A percentile compares a stretch with the other conserved stretches of the same genome.
Conservation (phyloP, 2,113 vertebrate genomes). For the Strigops habroptila region DNA sequence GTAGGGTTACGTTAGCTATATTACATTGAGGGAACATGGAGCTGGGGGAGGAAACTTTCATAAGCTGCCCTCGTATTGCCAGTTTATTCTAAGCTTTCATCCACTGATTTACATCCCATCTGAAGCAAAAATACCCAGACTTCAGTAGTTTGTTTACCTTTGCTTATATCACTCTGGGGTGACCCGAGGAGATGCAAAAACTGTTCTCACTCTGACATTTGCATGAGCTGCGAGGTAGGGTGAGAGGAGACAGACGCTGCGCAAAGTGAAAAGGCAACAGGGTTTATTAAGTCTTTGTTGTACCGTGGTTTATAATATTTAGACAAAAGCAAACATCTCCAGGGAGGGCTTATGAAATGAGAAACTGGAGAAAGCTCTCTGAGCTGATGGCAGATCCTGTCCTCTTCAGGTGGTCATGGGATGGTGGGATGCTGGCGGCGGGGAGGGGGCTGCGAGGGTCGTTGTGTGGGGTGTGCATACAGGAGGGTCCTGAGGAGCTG, state of each 20-base stretch:
- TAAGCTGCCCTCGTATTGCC: conserved; percentile 26
- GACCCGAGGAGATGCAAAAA: conserved; percentile 9
- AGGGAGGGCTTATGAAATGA: conserved; percentile 25
- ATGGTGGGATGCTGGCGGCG: background rate
- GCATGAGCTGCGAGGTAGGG: background rate
- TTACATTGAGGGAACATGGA: background rate
- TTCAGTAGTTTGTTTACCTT: conserved; percentile 54
- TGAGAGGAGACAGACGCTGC: conserved; percentile 24
- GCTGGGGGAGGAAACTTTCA: conserved; percentile 8
- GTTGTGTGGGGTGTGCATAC: fast-evolving
- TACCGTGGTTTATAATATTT: conserved; percentile 15
- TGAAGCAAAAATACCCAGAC: conserved; percentile 45
- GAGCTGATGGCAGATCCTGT: background rate
- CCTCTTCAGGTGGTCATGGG: background rate
- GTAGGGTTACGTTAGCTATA: background rate
- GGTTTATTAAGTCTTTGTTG: conserved; percentile 9
- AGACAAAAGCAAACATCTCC: conserved; percentile 32
- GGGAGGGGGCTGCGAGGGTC: background rate
- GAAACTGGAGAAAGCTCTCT: background rate
- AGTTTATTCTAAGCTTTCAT: conserved; percentile 44
- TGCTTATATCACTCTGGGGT: conserved; percentile 4
- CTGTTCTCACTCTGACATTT: conserved; percentile 37
- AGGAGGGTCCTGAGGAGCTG: background rate
- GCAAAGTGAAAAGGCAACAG: conserved; percentile 14
- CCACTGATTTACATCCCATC: conserved; percentile 28